phyloP scores from a whole-genome alignment of 1,140 invertebrate genomes.

The Formica exsecta region DNA sequence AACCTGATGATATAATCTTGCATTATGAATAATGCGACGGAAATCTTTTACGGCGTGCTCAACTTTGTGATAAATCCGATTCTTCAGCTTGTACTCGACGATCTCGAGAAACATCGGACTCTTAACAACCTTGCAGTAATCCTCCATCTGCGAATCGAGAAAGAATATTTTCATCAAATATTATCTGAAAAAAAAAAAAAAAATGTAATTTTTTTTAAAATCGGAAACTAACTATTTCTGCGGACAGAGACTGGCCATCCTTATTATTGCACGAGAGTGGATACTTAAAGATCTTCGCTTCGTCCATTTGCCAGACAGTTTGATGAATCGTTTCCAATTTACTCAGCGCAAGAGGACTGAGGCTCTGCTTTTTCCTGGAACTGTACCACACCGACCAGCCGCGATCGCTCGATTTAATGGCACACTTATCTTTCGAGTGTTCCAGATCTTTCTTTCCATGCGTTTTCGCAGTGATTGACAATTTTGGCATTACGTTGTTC shows the following conservation, averaged over 20 bases:
- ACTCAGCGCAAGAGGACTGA: conserved; percentile 72
- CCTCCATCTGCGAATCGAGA: conserved; percentile 74
- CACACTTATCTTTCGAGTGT: conserved; percentile 53
- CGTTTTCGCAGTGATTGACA: conserved; percentile 4
- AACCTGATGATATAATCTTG: conserved; percentile 78
- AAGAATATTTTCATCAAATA: background rate
- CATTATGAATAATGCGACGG: conserved; percentile 77
- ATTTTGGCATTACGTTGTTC: background rate
- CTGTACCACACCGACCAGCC: conserved; percentile 81
- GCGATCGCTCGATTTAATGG: conserved; percentile 69
- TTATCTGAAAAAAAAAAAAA: background rate
- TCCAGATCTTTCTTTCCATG: conserved; percentile 63
- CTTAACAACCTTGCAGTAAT: conserved; percentile 78
- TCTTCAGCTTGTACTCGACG: conserved; percentile 81
- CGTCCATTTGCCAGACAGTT: conserved; percentile 80
- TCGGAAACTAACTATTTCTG: conserved; percentile 67
- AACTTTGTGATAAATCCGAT: conserved; percentile 79
- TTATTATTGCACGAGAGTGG: conserved; percentile 58
- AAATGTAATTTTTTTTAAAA: background rate
- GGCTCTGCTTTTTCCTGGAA: conserved; percentile 75
- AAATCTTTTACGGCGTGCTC: conserved; percentile 81
- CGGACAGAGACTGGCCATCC: conserved; percentile 28
- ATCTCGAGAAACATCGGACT: conserved; percentile 81
- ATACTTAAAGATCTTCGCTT: conserved; percentile 77
- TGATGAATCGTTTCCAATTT: conserved; percentile 80